Evolutionary conservation across 2,888 invertebrate species (phyloP).

Genomic region (Pristionchus fissidentatus): DNA sequence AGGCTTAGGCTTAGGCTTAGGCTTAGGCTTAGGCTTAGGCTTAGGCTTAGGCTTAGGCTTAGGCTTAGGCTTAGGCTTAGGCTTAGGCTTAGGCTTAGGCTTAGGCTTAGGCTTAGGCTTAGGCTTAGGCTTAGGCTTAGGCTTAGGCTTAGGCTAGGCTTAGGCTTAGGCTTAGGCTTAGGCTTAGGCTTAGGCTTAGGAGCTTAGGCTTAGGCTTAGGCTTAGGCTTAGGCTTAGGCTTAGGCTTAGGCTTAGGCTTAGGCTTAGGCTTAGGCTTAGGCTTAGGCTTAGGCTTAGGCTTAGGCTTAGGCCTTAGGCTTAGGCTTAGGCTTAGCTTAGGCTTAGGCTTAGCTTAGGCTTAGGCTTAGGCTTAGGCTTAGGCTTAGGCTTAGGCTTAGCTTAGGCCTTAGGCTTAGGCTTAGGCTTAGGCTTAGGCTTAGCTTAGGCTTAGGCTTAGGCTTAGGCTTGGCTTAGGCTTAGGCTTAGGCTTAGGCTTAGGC

Average conservation of each 20-base stretch:
- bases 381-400: conserved; percentile 53
- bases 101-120: conserved; percentile 50
- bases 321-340: conserved; percentile 53
- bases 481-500: conserved; percentile 52
- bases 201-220: conserved; percentile 52
- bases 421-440: conserved; percentile 52
- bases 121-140: conserved; percentile 53
- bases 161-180: conserved; percentile 52
- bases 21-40: conserved; percentile 53
- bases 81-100: conserved; percentile 53
- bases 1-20: conserved; percentile 53
- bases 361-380: conserved; percentile 52
- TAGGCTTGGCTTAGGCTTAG: conserved; percentile 53
- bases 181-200: conserved; percentile 51
- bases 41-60: conserved; percentile 51
- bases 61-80: conserved; percentile 52
- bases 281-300: conserved; percentile 54
- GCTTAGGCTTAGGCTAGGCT: conserved; percentile 51
- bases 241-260: conserved; percentile 52
- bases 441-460: conserved; percentile 53
- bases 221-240: conserved; percentile 52
- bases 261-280: conserved; percentile 52
- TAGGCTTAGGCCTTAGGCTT: conserved; percentile 53
- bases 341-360: conserved; percentile 54
- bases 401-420: conserved; percentile 53